These are phyloP conservation scores for Poecilia picta DNA, from an alignment of 2,797 vertebrate genomes.

Conservation along the genomic window DNA sequence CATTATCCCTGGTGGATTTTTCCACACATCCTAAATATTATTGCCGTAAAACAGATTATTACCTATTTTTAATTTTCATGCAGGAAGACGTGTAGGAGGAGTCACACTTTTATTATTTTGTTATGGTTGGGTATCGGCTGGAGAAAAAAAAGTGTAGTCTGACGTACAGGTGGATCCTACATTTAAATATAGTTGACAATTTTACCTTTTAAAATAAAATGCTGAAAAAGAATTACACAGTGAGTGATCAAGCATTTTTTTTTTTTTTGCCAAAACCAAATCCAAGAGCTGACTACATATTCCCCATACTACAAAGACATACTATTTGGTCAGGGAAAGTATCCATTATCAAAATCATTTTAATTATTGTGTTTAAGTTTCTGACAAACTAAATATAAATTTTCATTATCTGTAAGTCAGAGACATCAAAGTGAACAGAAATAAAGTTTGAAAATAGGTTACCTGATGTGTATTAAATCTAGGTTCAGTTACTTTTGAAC, in stretches of 20 bases:
- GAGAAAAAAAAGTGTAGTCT: constrained; percentile 7
- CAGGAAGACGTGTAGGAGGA: constrained; percentile 19
- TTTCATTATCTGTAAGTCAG: not conserved
- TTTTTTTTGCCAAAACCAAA: not conserved
- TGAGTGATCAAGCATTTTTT: not conserved
- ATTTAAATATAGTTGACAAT: not conserved
- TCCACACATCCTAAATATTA: constrained; percentile 42
- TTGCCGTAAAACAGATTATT: constrained; percentile 30
- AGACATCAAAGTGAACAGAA: no score
- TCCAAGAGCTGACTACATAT: not conserved
- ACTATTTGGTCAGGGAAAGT: not conserved
- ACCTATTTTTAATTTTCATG: constrained; percentile 37
- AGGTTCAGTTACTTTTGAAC: not conserved
- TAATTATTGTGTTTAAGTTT: not conserved
- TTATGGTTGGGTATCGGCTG: constrained; percentile 3
- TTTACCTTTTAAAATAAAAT: not conserved
- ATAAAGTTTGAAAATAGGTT: not conserved
- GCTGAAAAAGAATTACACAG: not conserved
- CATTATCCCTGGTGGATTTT: constrained; percentile 59
- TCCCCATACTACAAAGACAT: not conserved
- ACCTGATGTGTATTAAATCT: not conserved
- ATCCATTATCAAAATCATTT: not conserved
- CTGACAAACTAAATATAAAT: not conserved
- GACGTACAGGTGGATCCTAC: not conserved
- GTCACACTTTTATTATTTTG: constrained; percentile 9